Evolutionary conservation across 1,140 invertebrate species (phyloP).

Genomic region (Drosophila truncata): DNA sequence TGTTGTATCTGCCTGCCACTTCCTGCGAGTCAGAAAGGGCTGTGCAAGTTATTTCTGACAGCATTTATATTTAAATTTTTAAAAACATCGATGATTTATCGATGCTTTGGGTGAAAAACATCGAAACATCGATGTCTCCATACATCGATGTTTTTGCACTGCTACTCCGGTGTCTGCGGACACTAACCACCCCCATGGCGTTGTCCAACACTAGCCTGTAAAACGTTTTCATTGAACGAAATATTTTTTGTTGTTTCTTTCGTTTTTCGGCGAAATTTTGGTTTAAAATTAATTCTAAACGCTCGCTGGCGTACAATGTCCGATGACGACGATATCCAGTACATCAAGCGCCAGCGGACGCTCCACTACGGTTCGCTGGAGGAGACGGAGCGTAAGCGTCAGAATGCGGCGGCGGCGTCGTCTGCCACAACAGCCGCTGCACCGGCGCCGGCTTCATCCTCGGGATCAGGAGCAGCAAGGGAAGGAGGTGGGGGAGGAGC

Average conservation of each 20-base stretch:
- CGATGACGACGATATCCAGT: constrained; percentile 93
- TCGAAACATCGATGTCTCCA: too few species aligned
- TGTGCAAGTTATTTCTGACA: too few species aligned
- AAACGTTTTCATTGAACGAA: constrained; percentile 67
- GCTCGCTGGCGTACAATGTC: constrained; percentile 88
- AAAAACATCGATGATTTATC: too few species aligned
- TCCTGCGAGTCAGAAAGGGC: too few species aligned
- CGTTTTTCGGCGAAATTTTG: constrained; percentile 75
- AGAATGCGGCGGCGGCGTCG: constrained; percentile 86
- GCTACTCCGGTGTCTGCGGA: too few species aligned
- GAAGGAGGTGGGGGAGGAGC: constrained; percentile 33
- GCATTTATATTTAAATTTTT: too few species aligned
- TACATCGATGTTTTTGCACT: too few species aligned
- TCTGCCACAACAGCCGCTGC: constrained; percentile 39
- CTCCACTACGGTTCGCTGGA: constrained; percentile 96
- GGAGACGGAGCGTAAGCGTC: constrained; percentile 90
- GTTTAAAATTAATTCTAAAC: constrained; percentile 78
- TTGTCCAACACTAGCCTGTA: constrained; percentile 26
- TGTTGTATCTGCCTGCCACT: too few species aligned
- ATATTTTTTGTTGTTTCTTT: constrained; percentile 77
- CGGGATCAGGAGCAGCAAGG: constrained; percentile 42
- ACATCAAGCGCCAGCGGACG: constrained; percentile 91
- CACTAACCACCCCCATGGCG: not conserved
- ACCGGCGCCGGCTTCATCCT: constrained; percentile 30
- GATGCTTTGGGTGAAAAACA: too few species aligned